Evolutionary conservation across 2,888 invertebrate genomes (phyloP), one percentile per base, ranked within the genome.

Genomic region (Protophormia terraenovae): DNA sequence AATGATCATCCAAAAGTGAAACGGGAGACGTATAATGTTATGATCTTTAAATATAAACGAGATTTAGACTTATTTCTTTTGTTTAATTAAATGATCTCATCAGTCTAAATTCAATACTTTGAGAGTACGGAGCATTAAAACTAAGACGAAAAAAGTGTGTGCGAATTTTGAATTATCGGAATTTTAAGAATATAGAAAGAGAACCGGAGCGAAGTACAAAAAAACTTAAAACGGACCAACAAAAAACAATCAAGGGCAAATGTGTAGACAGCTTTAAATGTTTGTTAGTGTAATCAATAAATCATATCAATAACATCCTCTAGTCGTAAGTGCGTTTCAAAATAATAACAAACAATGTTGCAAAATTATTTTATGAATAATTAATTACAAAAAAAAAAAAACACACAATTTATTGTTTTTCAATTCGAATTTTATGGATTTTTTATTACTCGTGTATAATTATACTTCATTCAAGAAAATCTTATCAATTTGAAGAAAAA

Each of bases 101-200:
- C 78, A 85, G 85, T 85, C 73, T 55, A 58, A 69, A 69, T 62
- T n/a, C 29, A 60, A 55, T 69, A 62, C 78, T 78, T 69, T 66
- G 38, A 58, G 82, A 82, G 78, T 62, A 67, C 50, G 53, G 81
- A 77, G 77, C 81, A 50, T 38, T 14, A 45, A 6, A 29, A 71
- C 27, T 0, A 12, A 64, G 6, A 22, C 19, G 16, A 2, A 53
- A 60, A 60, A 24, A 58, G 67, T 60, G 22, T 58, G 19, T 14
- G 45, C 27, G 45, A 62, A n/a, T n/a, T n/a, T 38, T 69, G 47
- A 29, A 19, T 73, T 47, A 19, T 32, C 50, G 62, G 50, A 41
- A 32, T 60, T 60, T 8, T n/a, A 60, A 32, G 24, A 27, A 41
- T 12, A n/a, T 47, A 35, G 27, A 19, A 45, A 58, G n/a, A 77